A percentile compares a stretch with the other conserved stretches of the same genome.
Evolutionary conservation across 2,797 vertebrate genomes (phyloP).

Genomic region (Microctenopoma lineatum): DNA sequence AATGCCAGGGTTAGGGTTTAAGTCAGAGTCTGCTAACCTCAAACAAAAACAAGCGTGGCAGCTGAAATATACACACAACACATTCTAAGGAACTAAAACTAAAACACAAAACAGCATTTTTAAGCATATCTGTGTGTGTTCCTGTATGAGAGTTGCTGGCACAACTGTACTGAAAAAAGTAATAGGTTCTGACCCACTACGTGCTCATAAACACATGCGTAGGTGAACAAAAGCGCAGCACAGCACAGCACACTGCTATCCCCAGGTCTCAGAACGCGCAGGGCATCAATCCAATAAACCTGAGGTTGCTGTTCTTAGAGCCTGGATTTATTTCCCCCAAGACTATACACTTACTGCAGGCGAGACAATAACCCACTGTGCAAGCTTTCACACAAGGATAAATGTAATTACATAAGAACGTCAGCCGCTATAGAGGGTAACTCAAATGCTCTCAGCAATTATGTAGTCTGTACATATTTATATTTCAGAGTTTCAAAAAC

Average conservation of each 20-base stretch:
- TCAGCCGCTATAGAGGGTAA: conserved; percentile 4
- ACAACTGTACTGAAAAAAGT: conserved; percentile 1
- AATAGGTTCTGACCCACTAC: conserved; percentile 19
- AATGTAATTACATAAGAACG: conserved; percentile 54
- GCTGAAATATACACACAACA: background rate
- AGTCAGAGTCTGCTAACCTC: background rate
- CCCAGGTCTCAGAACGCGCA: conserved; percentile 50
- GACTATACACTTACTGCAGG: conserved; percentile 61
- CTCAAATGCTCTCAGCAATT: background rate
- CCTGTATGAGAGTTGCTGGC: conserved; percentile 1
- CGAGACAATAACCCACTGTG: conserved; percentile 57
- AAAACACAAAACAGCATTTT: background rate
- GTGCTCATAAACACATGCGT: conserved; percentile 18
- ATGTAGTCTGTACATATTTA: background rate
- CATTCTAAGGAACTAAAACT: background rate
- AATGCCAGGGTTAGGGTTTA: background rate
- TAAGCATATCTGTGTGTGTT: background rate
- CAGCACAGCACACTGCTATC: conserved; percentile 14
- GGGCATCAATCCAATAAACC: conserved; percentile 73
- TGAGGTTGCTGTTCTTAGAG: conserved; percentile 71
- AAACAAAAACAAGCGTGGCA: background rate
- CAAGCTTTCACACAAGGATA: conserved; percentile 34
- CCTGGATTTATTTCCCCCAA: conserved; percentile 75
- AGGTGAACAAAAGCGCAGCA: conserved; percentile 10
- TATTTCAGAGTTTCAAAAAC: background rate